A percentile compares a stretch with the other conserved stretches of the same genome.
Evolutionary conservation across 1,140 invertebrate genomes (phyloP).

Genomic region (Teleopsis dalmanni): DNA sequence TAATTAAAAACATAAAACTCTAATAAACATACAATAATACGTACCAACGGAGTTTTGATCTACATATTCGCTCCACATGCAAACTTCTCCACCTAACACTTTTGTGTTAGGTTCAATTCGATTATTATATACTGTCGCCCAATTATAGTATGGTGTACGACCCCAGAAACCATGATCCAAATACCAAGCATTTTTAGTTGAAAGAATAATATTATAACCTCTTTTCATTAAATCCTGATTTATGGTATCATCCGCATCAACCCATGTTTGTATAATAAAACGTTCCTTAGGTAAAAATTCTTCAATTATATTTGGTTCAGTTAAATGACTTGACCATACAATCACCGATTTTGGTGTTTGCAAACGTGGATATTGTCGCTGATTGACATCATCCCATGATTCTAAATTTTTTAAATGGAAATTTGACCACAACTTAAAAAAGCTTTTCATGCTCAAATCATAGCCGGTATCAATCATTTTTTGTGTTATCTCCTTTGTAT

Average conservation of each 20-base stretch:
- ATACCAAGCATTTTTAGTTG: slow-evolving; percentile 76
- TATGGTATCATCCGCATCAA: slow-evolving; percentile 48
- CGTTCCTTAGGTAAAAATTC: slow-evolving; percentile 59
- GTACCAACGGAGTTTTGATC: slow-evolving; percentile 55
- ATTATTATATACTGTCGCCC: slow-evolving; percentile 58
- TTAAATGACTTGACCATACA: slow-evolving; percentile 69
- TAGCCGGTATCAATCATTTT: slow-evolving; percentile 54
- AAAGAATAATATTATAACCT: slow-evolving; percentile 63
- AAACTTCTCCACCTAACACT: slow-evolving; percentile 53
- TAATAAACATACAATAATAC: too few species aligned
- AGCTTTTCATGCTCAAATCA: slow-evolving; percentile 52
- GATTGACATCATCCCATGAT: slow-evolving; percentile 33
- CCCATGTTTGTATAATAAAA: slow-evolving; percentile 74
- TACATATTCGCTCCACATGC: slow-evolving; percentile 74
- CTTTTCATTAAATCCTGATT: slow-evolving; percentile 53
- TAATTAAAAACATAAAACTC: too few species aligned
- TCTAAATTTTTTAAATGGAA: slow-evolving; percentile 49
- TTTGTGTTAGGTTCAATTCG: slow-evolving; percentile 36
- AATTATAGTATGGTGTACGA: slow-evolving; percentile 58
- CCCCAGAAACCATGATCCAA: slow-evolving; percentile 78
- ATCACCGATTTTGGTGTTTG: slow-evolving; percentile 49
- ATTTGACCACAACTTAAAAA: slow-evolving; percentile 60
- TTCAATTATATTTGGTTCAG: slow-evolving; percentile 54
- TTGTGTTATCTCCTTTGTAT: slow-evolving; percentile 57
- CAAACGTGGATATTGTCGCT: slow-evolving; percentile 24